Evolutionary conservation across 2,888 invertebrate genomes (phyloP), one percentile per base, ranked within the genome.

Genomic region (Dicycla oo): DNA sequence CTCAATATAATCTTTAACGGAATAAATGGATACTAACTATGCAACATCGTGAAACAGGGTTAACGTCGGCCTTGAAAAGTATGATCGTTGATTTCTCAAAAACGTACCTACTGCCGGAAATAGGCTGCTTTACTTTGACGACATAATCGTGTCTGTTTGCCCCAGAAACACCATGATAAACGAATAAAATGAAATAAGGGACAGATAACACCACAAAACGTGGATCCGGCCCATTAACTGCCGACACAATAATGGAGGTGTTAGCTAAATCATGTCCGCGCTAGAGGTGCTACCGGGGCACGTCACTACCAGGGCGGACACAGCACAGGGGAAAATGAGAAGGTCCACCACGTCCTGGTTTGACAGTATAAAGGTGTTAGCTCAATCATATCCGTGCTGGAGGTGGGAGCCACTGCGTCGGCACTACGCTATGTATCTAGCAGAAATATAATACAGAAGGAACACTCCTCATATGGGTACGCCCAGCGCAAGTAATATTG

Each of bases 221-320:
- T 57, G 66, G 23, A 51, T 65, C 69, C 53, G 43, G 51, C 18
- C 62, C 67, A 49, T 62, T 66, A 69, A 51, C 53, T 51, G 63
- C n/a, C 61, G 66, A 51, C 78, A 57, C 61, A 65, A 57, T 81
- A 53, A 78, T 78, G 49, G 61, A 67, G 75, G 61, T 62, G 76
- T 65, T 66, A 26, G 56, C 80, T 76, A 78, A 71, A 81, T 85
- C 72, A 77, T 62, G 69, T 56, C 67, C 79, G 58, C 78, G 49
- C 76, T 47, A 56, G 38, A 69, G 72, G 65, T 57, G 65, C 54
- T 13, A 23, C 49, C 56, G 8, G 26, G 63, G 51, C 26, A 45
- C 26, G 75, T 66, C 66, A 49, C 75, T 30, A 13, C 47, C 75
- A 38, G 11, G 40, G 13, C 3, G 15, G 15, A 5, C 18, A 43